phyloP scores from a whole-genome alignment of 1,140 invertebrate genomes.

The Camponotus vicinus region DNA sequence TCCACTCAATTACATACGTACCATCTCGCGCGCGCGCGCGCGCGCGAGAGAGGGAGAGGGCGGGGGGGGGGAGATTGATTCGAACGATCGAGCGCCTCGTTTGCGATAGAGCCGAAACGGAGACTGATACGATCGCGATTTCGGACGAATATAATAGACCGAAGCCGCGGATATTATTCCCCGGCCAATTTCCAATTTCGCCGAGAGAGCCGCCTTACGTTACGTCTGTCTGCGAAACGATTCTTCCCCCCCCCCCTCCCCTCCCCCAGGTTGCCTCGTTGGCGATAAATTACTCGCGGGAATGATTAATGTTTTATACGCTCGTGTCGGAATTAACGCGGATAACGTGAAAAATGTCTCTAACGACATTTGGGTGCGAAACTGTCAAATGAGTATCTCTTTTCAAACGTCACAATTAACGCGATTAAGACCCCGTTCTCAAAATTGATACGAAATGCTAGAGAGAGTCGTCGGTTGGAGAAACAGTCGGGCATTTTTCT shows the following conservation, averaged over 20 bases:
- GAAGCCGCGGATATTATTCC: conserved; percentile 44
- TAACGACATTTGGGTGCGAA: background rate
- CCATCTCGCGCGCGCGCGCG: conserved; percentile 4
- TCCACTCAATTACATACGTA: conserved; percentile 63
- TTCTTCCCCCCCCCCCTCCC: background rate
- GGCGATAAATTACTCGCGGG: background rate
- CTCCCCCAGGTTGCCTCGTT: no score
- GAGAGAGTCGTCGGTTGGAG: background rate
- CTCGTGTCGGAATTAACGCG: background rate
- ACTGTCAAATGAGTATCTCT: conserved; percentile 3
- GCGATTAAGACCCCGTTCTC: conserved; percentile 39
- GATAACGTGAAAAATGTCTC: background rate
- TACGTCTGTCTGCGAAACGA: background rate
- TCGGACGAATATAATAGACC: conserved; percentile 50
- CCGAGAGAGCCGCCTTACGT: background rate
- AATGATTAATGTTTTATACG: conserved; percentile 2
- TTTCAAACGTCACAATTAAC: conserved; percentile 32
- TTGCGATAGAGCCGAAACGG: conserved; percentile 30
- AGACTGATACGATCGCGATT: conserved; percentile 54
- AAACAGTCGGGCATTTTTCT: conserved; percentile 36
- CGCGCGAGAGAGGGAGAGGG: conserved; percentile 14
- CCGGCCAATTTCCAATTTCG: conserved; percentile 41
- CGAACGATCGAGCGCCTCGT: conserved; percentile 38
- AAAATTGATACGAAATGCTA: conserved; percentile 49
- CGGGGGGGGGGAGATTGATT: conserved; percentile 28